phyloP scores from a whole-genome alignment of 37 sponge, comb jelly and placozoan species.

The Cladorhizidae sp. region DNA sequence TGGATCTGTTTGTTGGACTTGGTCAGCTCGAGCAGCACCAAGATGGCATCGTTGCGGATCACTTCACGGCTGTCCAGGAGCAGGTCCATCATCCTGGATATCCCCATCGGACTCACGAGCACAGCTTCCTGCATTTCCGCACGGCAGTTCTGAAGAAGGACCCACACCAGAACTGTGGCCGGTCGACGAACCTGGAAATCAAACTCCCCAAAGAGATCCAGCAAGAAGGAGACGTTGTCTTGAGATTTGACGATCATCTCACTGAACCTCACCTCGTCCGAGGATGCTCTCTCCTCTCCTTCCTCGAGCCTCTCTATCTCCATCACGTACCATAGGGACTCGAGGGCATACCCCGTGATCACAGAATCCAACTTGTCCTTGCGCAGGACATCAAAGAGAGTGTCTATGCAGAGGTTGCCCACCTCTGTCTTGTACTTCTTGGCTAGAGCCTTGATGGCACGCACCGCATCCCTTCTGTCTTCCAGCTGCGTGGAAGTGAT shows the following conservation, averaged over 20 bases:
- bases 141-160: slow-evolving; percentile 50
- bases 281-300: slow-evolving; percentile 11
- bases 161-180: slow-evolving; percentile 62
- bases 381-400: slow-evolving; percentile 55
- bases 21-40: slow-evolving; percentile 79
- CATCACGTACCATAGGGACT: slow-evolving; percentile 77
- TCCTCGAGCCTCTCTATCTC: slow-evolving; percentile 1
- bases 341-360: slow-evolving; percentile 77
- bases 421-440: slow-evolving; percentile 86
- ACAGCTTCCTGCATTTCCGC: slow-evolving; percentile 68
- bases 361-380: slow-evolving; percentile 72
- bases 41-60: slow-evolving; percentile 86
- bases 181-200: slow-evolving; percentile 89
- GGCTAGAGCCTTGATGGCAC: slow-evolving; percentile 82
- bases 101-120: slow-evolving; percentile 80
- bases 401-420: slow-evolving; percentile 76
- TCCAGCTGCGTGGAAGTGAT: slow-evolving; percentile 78
- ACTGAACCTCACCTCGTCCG: slow-evolving; percentile 59
- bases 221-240: slow-evolving; percentile 68
- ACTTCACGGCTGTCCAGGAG: slow-evolving; percentile 84
- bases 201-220: slow-evolving; percentile 73
- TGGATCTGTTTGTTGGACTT: slow-evolving; percentile 83
- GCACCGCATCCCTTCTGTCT: slow-evolving; percentile 89
- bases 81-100: slow-evolving; percentile 87
- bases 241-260: slow-evolving; percentile 66